Conservation (phyloP, 2,888 invertebrate genomes). For the Tribolium freemani region DNA sequence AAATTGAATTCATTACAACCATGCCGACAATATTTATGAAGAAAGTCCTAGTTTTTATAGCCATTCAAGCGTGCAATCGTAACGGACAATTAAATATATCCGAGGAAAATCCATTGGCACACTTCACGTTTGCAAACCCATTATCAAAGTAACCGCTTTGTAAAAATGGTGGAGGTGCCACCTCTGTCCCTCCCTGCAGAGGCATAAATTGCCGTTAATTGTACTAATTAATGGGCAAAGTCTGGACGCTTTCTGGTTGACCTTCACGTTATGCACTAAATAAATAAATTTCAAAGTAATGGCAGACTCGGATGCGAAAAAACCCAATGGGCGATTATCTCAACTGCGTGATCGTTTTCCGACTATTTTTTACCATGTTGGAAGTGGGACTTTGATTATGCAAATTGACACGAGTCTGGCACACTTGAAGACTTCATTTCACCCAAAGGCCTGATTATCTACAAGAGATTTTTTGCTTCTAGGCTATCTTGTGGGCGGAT, state of each 20-base stretch:
- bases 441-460: neutral
- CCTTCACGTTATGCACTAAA: constrained; percentile 30
- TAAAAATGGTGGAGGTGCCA: constrained; percentile 30
- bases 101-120: constrained; percentile 38
- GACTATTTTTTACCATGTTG: neutral
- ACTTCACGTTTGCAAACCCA: constrained; percentile 10
- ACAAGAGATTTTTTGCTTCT: neutral
- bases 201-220: constrained; percentile 17
- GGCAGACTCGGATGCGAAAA: constrained; percentile 1
- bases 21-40: constrained; percentile 12
- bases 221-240: constrained; percentile 32
- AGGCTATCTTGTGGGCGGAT: neutral
- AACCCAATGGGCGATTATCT: neutral
- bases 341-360: neutral
- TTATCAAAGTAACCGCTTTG: neutral
- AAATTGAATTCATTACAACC: constrained; percentile 32
- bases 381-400: constrained; percentile 4
- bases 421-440: neutral
- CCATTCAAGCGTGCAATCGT: constrained; percentile 28
- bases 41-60: constrained; percentile 35
- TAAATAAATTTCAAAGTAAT: constrained; percentile 28
- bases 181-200: neutral
- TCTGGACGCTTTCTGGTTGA: constrained; percentile 18
- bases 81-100: constrained; percentile 37
- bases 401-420: constrained; percentile 2